Conservation (phyloP, 2,888 invertebrate genomes). For the Slavum lentiscoides region DNA sequence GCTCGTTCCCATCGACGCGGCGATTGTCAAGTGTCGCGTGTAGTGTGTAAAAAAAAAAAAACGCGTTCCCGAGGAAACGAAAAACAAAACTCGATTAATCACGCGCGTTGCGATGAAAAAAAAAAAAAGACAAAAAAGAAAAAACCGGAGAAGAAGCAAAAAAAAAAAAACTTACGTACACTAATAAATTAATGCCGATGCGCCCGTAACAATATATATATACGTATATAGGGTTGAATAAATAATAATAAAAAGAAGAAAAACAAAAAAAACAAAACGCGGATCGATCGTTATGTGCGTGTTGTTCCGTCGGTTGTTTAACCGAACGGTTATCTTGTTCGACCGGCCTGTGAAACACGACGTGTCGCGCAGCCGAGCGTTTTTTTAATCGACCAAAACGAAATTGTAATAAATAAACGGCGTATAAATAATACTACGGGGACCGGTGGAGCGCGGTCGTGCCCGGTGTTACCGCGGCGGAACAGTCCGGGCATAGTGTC, state of each 20-base stretch:
- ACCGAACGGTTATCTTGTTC: conserved; percentile 53
- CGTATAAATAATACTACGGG: too few species aligned
- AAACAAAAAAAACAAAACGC: conserved; percentile 42
- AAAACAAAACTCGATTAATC: conserved; percentile 47
- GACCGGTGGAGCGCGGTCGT: too few species aligned
- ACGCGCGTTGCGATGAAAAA: conserved; percentile 2
- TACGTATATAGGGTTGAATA: too few species aligned
- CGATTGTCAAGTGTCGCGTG: conserved; percentile 6
- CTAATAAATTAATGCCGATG: conserved; percentile 45
- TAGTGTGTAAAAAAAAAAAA: too few species aligned
- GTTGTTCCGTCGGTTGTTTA: conserved; percentile 34
- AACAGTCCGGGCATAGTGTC: too few species aligned
- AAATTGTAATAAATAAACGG: conserved; percentile 48
- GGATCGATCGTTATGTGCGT: conserved; percentile 47
- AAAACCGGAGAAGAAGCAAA: background rate
- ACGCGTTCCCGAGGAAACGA: background rate
- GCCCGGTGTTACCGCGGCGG: too few species aligned
- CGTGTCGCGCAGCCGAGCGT: conserved; percentile 48
- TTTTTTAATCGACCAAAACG: conserved; percentile 53
- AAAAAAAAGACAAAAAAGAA: background rate
- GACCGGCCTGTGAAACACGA: conserved; percentile 51
- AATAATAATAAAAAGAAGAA: conserved; percentile 2
- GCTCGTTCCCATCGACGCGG: background rate
- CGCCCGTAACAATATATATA: background rate
- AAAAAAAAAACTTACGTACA: conserved; percentile 30